Evolutionary conservation across 2,113 vertebrate species (phyloP).

Genomic region (Xyliphius kryptos): DNA sequence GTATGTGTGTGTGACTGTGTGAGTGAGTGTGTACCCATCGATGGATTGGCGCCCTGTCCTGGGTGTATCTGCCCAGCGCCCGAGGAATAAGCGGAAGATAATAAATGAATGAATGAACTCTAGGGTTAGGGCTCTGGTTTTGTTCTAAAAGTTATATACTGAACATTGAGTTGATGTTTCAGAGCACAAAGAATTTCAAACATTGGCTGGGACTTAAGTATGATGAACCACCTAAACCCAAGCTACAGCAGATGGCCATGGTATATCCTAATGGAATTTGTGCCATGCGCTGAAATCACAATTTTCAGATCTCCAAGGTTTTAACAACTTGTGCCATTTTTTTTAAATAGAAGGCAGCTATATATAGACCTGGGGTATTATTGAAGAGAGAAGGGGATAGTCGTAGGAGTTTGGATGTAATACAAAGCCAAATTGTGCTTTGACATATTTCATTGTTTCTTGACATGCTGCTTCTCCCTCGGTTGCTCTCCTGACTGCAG

Average conservation of each 20-base stretch:
- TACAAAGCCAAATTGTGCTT: conserved; percentile 17
- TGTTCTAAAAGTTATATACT: too few relatives aligned
- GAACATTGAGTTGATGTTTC: too few relatives aligned
- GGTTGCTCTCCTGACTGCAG: conserved; percentile 6
- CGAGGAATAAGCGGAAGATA: too few relatives aligned
- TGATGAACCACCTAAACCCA: neutral
- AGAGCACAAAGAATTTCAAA: too few relatives aligned
- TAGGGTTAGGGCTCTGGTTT: too few relatives aligned
- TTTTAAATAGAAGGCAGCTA: conserved; percentile 41
- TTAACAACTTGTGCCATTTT: conserved; percentile 3
- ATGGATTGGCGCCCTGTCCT: too few relatives aligned
- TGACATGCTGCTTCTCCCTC: conserved; percentile 6
- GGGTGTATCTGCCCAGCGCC: too few relatives aligned
- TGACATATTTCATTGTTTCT: conserved; percentile 20
- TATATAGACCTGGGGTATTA: conserved; percentile 26
- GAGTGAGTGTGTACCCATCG: too few relatives aligned
- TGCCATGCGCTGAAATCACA: neutral
- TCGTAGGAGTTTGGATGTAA: neutral
- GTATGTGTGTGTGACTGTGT: too few relatives aligned
- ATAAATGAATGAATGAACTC: too few relatives aligned
- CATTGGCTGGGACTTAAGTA: neutral
- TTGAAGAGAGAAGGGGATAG: neutral
- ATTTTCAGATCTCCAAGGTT: conserved; percentile 8
- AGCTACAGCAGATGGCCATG: neutral
- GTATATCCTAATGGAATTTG: neutral